Percentiles rank a stretch among this genome's conserved stretches.
Evolutionary conservation across 2,888 invertebrate genomes (phyloP).

Genomic region (Idaea dimidiata): DNA sequence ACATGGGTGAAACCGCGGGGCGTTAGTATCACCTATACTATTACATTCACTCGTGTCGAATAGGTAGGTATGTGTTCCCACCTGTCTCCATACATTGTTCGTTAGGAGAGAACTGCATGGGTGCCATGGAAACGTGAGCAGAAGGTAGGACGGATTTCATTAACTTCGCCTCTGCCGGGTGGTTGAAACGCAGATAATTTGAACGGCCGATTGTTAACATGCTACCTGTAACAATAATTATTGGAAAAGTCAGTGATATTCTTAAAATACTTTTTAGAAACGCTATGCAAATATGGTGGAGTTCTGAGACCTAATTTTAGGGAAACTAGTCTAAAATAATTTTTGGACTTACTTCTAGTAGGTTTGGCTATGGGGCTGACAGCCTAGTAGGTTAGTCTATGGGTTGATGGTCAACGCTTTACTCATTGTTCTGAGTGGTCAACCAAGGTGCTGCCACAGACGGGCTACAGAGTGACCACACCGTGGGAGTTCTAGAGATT

Average conservation of each 20-base stretch:
- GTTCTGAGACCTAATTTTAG: no score
- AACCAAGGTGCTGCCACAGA: conserved; percentile 85
- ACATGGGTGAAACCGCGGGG: background rate
- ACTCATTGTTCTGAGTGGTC: no score
- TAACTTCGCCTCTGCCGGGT: conserved; percentile 93
- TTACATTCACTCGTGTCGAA: no score
- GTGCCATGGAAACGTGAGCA: conserved; percentile 88
- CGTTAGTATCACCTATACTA: background rate
- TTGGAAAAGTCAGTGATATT: conserved; percentile 5
- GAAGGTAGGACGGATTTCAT: conserved; percentile 91
- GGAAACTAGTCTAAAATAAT: no score
- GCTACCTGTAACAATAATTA: conserved; percentile 82
- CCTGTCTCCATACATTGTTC: conserved; percentile 54
- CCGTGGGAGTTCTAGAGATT: conserved; percentile 89
- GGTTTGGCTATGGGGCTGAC: no score
- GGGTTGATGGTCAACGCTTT: conserved; percentile 86
- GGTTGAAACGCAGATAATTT: conserved; percentile 95
- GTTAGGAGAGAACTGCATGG: conserved; percentile 83
- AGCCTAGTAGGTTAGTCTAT: conserved; percentile 87
- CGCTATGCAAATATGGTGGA: no score
- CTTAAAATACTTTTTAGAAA: no score
- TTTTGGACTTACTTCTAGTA: no score
- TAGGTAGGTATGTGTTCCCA: conserved; percentile 17
- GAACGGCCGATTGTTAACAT: conserved; percentile 95
- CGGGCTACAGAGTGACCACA: conserved; percentile 91